phyloP scores from a whole-genome alignment of 2,888 invertebrate genomes.

The Dastarcus helophoroides region DNA sequence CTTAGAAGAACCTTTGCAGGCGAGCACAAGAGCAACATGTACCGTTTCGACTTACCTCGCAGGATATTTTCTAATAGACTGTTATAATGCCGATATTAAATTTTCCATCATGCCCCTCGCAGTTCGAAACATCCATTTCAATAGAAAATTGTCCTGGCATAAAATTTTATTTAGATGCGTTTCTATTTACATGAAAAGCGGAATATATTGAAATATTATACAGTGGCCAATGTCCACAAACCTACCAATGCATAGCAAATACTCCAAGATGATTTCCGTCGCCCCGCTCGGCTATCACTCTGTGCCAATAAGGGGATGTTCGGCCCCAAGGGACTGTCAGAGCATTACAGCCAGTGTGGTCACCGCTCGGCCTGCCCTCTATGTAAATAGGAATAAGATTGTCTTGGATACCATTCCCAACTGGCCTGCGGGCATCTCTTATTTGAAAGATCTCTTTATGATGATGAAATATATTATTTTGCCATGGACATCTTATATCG shows the following conservation, averaged over 20 bases:
- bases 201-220: constrained; percentile 38
- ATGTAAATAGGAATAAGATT: constrained; percentile 30
- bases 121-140: constrained; percentile 26
- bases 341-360: constrained; percentile 23
- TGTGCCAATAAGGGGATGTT: constrained; percentile 26
- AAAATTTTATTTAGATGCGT: constrained; percentile 30
- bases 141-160: constrained; percentile 25
- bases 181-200: constrained; percentile 19
- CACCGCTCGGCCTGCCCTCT: constrained; percentile 22
- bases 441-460: constrained; percentile 22
- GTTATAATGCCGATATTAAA: no score
- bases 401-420: constrained; percentile 16
- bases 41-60: no score
- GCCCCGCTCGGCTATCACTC: constrained; percentile 26
- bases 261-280: constrained; percentile 34
- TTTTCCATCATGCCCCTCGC: no score
- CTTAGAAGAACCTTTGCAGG: no score
- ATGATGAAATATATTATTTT: constrained; percentile 25
- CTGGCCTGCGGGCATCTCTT: constrained; percentile 11
- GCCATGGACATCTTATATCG: constrained; percentile 20
- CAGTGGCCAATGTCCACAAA: constrained; percentile 34
- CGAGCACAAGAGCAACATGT: no score
- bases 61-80: no score
- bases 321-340: constrained; percentile 22
- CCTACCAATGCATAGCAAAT: constrained; percentile 38